These are phyloP conservation scores for Plusia festucae DNA, from an alignment of 2,888 invertebrate species.

Conservation along the genomic window DNA sequence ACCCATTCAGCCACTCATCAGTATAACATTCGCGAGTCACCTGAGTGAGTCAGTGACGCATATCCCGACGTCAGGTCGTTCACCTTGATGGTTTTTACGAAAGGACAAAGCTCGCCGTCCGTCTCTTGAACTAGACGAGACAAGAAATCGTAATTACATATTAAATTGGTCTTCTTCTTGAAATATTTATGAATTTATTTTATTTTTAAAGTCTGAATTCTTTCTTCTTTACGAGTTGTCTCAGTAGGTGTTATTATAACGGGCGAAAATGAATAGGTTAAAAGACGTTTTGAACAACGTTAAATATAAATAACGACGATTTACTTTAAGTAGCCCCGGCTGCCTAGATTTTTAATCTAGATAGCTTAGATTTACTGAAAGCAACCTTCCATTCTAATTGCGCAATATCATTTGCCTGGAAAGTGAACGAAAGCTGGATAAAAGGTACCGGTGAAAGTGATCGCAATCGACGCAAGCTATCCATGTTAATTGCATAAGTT, in stretches of 20 bases:
- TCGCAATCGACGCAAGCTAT: not conserved
- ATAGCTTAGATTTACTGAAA: not conserved
- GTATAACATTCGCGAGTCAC: conserved; percentile 46
- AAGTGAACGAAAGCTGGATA: not conserved
- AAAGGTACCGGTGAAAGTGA: not conserved
- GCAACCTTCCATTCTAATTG: conserved; percentile 2
- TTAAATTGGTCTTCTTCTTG: not conserved
- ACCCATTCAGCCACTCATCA: conserved; percentile 39
- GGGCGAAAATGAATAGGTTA: too few relatives aligned
- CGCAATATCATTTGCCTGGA: not conserved
- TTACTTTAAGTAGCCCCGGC: not conserved
- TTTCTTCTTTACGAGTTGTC: too few relatives aligned
- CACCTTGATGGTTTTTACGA: conserved; percentile 50
- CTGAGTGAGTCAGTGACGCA: conserved; percentile 63
- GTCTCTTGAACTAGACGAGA: conserved; percentile 3
- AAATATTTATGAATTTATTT: too few relatives aligned
- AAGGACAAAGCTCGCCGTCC: conserved; percentile 45
- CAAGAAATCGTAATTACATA: conserved; percentile 2
- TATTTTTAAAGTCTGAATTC: too few relatives aligned
- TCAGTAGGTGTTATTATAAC: too few relatives aligned
- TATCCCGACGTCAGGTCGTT: conserved; percentile 58
- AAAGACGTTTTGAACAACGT: not conserved
- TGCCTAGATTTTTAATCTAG: not conserved
- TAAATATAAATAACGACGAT: not conserved
- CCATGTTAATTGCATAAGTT: not conserved